Base-by-base conservation (phyloP, 2,113 vertebrate genomes). In the Cephalopterus ornatus region DNA sequence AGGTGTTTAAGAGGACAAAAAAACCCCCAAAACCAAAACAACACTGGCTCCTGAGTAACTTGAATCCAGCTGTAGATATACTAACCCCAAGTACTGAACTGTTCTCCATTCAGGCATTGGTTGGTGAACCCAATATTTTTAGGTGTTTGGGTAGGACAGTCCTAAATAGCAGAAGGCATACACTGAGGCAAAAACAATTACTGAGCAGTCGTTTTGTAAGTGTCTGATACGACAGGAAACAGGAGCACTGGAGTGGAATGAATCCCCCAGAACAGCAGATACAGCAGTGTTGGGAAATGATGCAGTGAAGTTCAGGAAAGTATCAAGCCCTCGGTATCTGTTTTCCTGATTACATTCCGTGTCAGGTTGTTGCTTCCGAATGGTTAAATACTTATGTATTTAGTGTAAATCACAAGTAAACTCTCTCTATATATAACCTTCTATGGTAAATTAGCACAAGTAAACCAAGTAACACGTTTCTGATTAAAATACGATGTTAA, bases 231-330 rank as follows among this genome's bases (percentile, higher is more conserved):
- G 21, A 15, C 6, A 9, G 50, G 37, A 78, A 70, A 33, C 11
- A 66, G 1, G 9, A 62, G 9, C n/a, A 39, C 23, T 27, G 19
- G 30, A 8, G 47, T 21, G 4, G 27, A 79, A 28, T 21, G 9
- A 52, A 12, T 63, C 42, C 23, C 35, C 14, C 11, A 27, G n/a
- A 55, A 49, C 44, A 73, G 44, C 19, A 13, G 10, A 12, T 50
- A 9, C 26, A 37, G 24, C 3, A 1, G 8, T 4, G 0, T 1
- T 3, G 47, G 26, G 23, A 46, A 55, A 33, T 0, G 23, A 20
- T 37, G 66, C 32, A 22, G 3, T 37, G 75, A 58, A 65, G 35
- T 73, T 53, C 44, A 49, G 46, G 13, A 8, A 19, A 27, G 15
- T 15, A 1, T 37, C 47, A 42, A 86, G 53, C 28, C 73, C 81